These are phyloP conservation scores for Zhuqinia jingwanae DNA, from an alignment of 2,888 invertebrate species.

Conservation along the genomic window DNA sequence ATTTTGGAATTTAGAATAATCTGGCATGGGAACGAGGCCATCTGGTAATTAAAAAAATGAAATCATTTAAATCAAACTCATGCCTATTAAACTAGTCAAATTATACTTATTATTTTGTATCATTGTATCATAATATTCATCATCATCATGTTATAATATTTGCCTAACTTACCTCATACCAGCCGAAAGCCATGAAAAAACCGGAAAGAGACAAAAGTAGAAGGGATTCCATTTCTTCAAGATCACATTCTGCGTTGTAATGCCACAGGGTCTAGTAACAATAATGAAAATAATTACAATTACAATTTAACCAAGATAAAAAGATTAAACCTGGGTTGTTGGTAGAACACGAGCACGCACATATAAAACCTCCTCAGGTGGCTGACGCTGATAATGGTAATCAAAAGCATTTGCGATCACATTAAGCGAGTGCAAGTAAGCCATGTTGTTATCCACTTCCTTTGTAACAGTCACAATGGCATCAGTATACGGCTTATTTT, in stretches of 20 bases:
- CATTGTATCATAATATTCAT: too few species aligned
- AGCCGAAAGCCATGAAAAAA: slow-evolving; percentile 74
- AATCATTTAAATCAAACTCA: too few species aligned
- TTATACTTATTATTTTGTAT: too few species aligned
- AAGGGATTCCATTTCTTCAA: slow-evolving; percentile 73
- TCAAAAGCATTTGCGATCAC: slow-evolving; percentile 75
- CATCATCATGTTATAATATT: too few species aligned
- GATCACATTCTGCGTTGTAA: slow-evolving; percentile 73
- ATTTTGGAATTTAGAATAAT: slow-evolving; percentile 71
- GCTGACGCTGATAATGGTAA: slow-evolving; percentile 68
- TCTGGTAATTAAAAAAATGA: slow-evolving; percentile 54
- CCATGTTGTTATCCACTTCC: slow-evolving; percentile 76
- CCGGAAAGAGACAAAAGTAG: slow-evolving; percentile 68
- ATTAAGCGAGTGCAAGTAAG: slow-evolving; percentile 74
- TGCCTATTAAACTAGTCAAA: too few species aligned
- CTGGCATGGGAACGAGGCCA: slow-evolving; percentile 73
- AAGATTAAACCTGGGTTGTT: neutral
- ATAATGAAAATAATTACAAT: neutral
- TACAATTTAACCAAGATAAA: neutral
- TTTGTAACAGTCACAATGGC: slow-evolving; percentile 74
- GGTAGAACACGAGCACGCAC: too few species aligned
- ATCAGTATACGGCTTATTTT: slow-evolving; percentile 74
- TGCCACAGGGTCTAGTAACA: slow-evolving; percentile 66
- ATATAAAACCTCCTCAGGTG: slow-evolving; percentile 72
- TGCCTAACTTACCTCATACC: slow-evolving; percentile 75